These are phyloP conservation scores for Leucophenga montana DNA, from an alignment of 2,888 invertebrate genomes.

Conservation along the genomic window DNA sequence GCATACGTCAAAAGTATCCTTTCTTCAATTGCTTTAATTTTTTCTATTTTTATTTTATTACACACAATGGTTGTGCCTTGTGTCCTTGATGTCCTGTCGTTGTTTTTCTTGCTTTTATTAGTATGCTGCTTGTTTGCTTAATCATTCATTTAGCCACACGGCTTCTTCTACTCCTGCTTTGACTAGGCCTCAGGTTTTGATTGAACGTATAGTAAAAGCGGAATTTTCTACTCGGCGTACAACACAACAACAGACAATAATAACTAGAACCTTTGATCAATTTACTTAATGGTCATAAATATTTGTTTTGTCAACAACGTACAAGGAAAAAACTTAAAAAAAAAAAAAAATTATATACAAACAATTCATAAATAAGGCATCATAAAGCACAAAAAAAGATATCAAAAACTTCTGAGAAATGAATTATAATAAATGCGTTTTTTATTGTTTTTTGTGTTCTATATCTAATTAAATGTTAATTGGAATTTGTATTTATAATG, in stretches of 20 bases:
- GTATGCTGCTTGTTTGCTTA: slow-evolving; percentile 9
- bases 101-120: not conserved
- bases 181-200: not conserved
- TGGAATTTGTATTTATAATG: too few species aligned
- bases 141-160: slow-evolving; percentile 31
- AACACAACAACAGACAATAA: slow-evolving; percentile 33
- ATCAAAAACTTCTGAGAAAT: not conserved
- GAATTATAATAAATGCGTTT: too few species aligned
- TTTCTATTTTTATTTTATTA: not conserved
- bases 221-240: slow-evolving; percentile 47
- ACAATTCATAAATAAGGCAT: too few species aligned
- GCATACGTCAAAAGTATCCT: not conserved
- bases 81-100: not conserved
- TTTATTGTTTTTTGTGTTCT: too few species aligned
- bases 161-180: not conserved
- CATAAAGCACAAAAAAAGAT: too few species aligned
- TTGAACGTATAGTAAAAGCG: slow-evolving; percentile 43
- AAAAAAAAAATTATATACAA: slow-evolving; percentile 8
- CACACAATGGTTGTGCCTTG: not conserved
- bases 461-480: too few species aligned
- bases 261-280: slow-evolving; percentile 47
- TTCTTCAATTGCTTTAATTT: slow-evolving; percentile 6
- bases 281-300: slow-evolving; percentile 44
- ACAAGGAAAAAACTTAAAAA: slow-evolving; percentile 11
- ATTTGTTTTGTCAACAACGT: slow-evolving; percentile 51